These are phyloP conservation scores for Papilio demoleus DNA, from an alignment of 2,888 invertebrate genomes.

Conservation along the genomic window DNA sequence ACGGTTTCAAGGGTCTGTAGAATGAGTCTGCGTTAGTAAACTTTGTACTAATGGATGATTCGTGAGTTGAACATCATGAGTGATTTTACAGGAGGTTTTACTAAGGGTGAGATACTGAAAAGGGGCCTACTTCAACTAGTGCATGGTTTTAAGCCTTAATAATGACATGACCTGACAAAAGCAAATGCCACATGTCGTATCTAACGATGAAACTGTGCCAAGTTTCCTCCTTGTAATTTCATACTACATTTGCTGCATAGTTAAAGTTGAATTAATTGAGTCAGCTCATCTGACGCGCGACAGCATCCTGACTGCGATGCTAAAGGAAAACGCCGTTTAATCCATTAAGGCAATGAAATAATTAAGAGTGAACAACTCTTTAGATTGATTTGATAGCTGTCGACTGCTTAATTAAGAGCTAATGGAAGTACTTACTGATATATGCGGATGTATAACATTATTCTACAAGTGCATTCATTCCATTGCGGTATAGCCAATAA, in stretches of 20 bases:
- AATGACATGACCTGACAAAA: no score
- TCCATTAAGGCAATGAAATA: constrained; percentile 32
- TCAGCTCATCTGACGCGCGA: constrained; percentile 24
- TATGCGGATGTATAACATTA: background rate
- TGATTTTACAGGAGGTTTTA: background rate
- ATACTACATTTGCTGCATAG: constrained; percentile 26
- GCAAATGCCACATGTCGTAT: background rate
- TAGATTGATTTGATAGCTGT: constrained; percentile 27
- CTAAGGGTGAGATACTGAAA: background rate
- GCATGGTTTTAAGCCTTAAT: background rate
- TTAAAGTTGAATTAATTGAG: constrained; percentile 26
- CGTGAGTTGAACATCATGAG: background rate
- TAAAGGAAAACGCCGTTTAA: constrained; percentile 28
- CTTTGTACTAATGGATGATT: background rate
- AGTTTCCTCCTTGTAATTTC: constrained; percentile 1
- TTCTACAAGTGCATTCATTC: background rate
- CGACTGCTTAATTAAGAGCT: constrained; percentile 17
- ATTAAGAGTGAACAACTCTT: constrained; percentile 26
- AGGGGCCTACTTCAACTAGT: background rate
- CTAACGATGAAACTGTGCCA: background rate
- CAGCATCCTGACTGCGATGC: constrained; percentile 16
- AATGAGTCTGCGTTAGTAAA: background rate
- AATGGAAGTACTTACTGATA: constrained; percentile 7
- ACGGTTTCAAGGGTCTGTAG: background rate
- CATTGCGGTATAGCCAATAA: background rate